Conservation (phyloP, 2,797 vertebrate species). For the Pipistrellus pipistrellus region DNA sequence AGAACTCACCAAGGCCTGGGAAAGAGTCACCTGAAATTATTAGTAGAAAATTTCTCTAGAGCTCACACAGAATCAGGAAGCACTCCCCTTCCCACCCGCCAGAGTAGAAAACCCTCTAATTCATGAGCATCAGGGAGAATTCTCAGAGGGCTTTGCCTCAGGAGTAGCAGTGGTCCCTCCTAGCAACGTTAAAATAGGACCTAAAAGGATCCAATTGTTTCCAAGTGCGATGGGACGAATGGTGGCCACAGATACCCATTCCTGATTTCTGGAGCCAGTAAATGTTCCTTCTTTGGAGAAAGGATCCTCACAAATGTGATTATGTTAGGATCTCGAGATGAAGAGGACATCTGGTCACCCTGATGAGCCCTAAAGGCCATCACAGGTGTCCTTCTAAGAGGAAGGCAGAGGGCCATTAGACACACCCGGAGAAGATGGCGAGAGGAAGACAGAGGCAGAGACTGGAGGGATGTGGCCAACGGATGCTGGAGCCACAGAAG, state of each 20-base stretch:
- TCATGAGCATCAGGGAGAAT: background rate
- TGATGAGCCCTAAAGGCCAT: background rate
- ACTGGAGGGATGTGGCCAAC: fast-evolving
- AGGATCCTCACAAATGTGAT: background rate
- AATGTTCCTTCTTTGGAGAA: background rate
- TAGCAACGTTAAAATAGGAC: background rate
- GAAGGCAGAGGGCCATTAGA: background rate
- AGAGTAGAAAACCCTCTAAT: background rate
- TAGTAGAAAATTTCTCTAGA: background rate
- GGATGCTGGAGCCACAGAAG: background rate
- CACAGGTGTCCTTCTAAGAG: background rate
- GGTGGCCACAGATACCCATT: background rate
- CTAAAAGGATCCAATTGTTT: background rate
- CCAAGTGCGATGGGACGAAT: background rate
- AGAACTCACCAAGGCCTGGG: background rate
- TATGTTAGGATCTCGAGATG: background rate
- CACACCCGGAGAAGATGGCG: background rate
- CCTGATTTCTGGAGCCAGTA: background rate
- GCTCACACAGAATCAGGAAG: background rate
- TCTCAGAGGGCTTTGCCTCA: background rate
- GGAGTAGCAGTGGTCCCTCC: background rate
- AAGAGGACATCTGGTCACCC: background rate
- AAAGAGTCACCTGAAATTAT: background rate
- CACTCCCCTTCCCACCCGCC: background rate
- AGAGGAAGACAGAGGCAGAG: background rate